Evolutionary conservation across 2,797 vertebrate species (phyloP), one percentile per base, ranked within the genome.

Genomic region (Clarias pachynema): DNA sequence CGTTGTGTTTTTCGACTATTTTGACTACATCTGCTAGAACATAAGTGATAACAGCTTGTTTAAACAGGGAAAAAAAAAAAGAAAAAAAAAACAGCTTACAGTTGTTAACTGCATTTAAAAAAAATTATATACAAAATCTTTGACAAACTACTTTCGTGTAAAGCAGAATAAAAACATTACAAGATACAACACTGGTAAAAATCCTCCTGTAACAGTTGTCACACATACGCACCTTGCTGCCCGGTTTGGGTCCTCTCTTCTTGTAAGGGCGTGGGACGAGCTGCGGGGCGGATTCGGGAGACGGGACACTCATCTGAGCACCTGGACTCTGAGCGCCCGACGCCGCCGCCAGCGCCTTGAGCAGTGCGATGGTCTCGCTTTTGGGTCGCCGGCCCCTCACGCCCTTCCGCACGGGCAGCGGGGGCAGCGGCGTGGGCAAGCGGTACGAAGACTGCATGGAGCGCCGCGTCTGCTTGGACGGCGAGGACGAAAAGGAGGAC

Each of bases 381-480:
- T 96, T 96, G 56, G 95, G 94, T 77, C 95, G 91, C 0, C 95
- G 93, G 89, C 93, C 94, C 88, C 96, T 91, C 78, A 96, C 93
- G 68, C 96, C 95, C 90, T 97, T 99, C 94, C 94, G 95, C 88
- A 94, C 93, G 3, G 95, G 96, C 78, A 95, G 91, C 29, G 84
- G 91, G 56, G 95, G 95, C 85, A 96, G 91, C 26, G 95, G 94
- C 84, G 93, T 89, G 84, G 92, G 93, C 81, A 95, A 93, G 91
- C 97, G 96, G 93, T 95, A 96, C 84, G 96, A 93, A 84, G 96
- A 92, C 91, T 95, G 96, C 95, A 97, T 95, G 93, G 97, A 95
- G 81, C 95, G 94, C 70, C 96, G 92, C 89, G 93, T 95, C 86
- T 93, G 95, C 94, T 97, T 97, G 91, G 96, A 95, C 92, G 96